Percentiles rank a stretch among this genome's conserved stretches.
These are phyloP conservation scores for Euphydryas editha DNA, from an alignment of 2,888 invertebrate genomes.

Conservation along the genomic window DNA sequence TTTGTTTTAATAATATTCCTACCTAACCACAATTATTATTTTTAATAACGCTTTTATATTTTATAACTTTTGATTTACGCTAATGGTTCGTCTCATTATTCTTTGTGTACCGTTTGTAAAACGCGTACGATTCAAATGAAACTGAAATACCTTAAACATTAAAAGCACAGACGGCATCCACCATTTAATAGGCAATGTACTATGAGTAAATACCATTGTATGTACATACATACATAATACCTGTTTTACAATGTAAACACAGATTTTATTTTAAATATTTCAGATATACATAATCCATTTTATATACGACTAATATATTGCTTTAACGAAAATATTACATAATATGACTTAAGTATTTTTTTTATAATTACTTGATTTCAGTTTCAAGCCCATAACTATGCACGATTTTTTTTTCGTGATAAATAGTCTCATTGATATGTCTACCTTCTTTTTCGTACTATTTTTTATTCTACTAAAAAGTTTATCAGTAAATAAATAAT, in stretches of 20 bases:
- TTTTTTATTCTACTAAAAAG: no score
- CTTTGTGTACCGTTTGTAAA: slow-evolving; percentile 26
- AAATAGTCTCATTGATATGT: no score
- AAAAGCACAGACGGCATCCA: slow-evolving; percentile 7
- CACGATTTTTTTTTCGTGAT: no score
- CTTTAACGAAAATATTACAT: no score
- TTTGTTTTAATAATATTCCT: background rate
- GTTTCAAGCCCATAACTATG: no score
- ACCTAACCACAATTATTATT: background rate
- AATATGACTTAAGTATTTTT: no score
- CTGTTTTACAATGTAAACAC: background rate
- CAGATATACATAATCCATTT: no score
- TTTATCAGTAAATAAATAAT: no score
- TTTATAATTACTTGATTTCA: no score
- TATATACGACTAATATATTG: no score
- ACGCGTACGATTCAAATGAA: slow-evolving; percentile 15
- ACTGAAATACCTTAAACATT: slow-evolving; percentile 5
- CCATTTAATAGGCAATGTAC: slow-evolving; percentile 22
- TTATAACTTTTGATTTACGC: slow-evolving; percentile 19
- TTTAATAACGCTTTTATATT: background rate
- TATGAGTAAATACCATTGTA: background rate
- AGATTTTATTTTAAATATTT: background rate
- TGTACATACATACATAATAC: no score
- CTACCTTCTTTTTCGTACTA: no score
- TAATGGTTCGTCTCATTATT: slow-evolving; percentile 32